Base-by-base conservation (phyloP, 2,888 invertebrate genomes). In the Acrocera orbiculus region DNA sequence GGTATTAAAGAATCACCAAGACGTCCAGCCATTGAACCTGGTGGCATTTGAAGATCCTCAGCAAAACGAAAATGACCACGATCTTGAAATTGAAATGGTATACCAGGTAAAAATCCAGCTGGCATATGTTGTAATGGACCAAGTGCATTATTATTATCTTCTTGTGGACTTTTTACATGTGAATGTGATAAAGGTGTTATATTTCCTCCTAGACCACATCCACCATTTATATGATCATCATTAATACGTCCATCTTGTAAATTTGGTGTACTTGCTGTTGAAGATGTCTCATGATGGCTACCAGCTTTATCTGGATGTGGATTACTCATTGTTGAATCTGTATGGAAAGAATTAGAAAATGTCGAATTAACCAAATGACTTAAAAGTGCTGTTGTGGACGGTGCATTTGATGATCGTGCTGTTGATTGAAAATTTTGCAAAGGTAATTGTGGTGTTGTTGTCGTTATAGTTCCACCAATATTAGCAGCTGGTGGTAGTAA, bases 1-100 rank as follows among this genome's bases (percentile, higher is more conserved):
- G 87, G 87, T 47, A 89, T 87, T 34, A 87, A 69, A 8, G 86
- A 86, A 50, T 86, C 86, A n/a, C 85, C 85, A 32, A 85, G 65
- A 4, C 85, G 67, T 6, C 82, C 80, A 33, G 81, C 81, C 64
- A 85, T 80, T 2, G 82, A 78, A 24, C 82, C 81, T 3, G 82
- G 80, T 8, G 76, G 74, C 46, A 76, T 57, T 4, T 80, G 79
- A 56, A 80, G 66, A 49, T 83, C 80, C 44, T 86, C 85, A 36
- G 81, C 81, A 60, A 85, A 86, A 41, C 85, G 70, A 63, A 81
- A 86, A 34, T 76, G 71, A 28, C 79, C 67, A 45, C 80, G 77
- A 33, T 83, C 83, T 50, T 82, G 83, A 61, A 81, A 81, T 41
- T 80, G 71, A 59, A 81, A 85, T 33, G 80, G 80, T 42, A 47